phyloP scores from a whole-genome alignment of 2,797 vertebrate species.

The Chrosomus eos region DNA sequence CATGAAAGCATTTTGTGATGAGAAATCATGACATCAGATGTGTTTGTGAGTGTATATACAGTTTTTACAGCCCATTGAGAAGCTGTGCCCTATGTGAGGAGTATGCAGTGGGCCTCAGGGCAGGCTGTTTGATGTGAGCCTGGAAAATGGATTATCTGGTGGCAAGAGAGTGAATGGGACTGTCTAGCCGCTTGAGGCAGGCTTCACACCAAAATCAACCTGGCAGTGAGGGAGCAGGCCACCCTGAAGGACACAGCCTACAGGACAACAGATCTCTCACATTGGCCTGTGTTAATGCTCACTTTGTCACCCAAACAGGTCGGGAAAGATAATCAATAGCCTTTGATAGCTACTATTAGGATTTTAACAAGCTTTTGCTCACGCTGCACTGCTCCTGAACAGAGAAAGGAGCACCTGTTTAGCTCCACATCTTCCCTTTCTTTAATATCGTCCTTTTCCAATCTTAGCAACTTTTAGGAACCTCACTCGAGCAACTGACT shows the following conservation, averaged over 20 bases:
- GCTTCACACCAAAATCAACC: constrained; percentile 44
- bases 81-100: constrained; percentile 18
- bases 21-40: constrained; percentile 19
- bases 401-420: constrained; percentile 65
- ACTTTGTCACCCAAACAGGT: constrained; percentile 85
- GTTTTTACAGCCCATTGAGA: constrained; percentile 17
- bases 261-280: constrained; percentile 60
- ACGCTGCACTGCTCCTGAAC: constrained; percentile 75
- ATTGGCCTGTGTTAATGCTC: constrained; percentile 79
- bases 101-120: constrained; percentile 67
- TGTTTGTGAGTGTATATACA: constrained; percentile 6
- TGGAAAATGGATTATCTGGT: constrained; percentile 83
- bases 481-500: constrained; percentile 19
- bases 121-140: constrained; percentile 80
- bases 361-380: constrained; percentile 84
- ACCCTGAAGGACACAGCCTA: constrained; percentile 74
- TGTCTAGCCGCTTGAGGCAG: constrained; percentile 60
- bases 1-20: not conserved
- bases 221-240: constrained; percentile 61
- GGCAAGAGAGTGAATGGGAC: constrained; percentile 75
- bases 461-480: constrained; percentile 49
- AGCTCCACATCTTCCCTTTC: constrained; percentile 50
- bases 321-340: constrained; percentile 88
- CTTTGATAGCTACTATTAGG: constrained; percentile 83
- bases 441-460: constrained; percentile 32